Conservation (phyloP, 2,113 vertebrate species). For the Pseudorectes ferrugineus region DNA sequence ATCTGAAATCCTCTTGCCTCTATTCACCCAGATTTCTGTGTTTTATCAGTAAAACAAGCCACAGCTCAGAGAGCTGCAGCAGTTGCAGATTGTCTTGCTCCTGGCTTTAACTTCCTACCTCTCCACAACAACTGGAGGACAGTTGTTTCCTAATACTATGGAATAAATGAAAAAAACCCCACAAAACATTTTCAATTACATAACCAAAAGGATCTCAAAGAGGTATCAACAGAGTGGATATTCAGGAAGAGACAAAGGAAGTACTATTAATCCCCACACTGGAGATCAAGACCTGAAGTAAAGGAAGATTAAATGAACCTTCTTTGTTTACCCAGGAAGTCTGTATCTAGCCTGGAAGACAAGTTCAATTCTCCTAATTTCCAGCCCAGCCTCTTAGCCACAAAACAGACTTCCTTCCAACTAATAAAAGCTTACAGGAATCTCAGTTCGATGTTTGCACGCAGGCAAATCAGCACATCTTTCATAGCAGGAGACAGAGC, state of each 20-base stretch:
- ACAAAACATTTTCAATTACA: not conserved
- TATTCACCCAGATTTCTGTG: not conserved
- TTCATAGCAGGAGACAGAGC: not conserved
- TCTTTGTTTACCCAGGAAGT: not conserved
- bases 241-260: not conserved
- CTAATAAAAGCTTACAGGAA: slow-evolving; percentile 3
- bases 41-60: slow-evolving; percentile 12
- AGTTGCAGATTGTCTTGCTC: not conserved
- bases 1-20: not conserved
- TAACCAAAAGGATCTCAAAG: not conserved
- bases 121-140: not conserved
- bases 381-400: not conserved
- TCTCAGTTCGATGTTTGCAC: not conserved
- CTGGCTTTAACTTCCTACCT: not conserved
- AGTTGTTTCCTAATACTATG: not conserved
- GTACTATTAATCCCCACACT: not conserved
- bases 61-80: not conserved
- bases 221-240: not conserved
- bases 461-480: not conserved
- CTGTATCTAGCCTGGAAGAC: not conserved
- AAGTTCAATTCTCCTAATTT: not conserved
- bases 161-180: accelerated
- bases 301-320: not conserved
- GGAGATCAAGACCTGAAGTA: not conserved
- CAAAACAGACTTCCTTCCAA: not conserved